Conservation (phyloP, 35 echinoderm and acorn worm genomes). For the Apostichopus parvimensis region DNA sequence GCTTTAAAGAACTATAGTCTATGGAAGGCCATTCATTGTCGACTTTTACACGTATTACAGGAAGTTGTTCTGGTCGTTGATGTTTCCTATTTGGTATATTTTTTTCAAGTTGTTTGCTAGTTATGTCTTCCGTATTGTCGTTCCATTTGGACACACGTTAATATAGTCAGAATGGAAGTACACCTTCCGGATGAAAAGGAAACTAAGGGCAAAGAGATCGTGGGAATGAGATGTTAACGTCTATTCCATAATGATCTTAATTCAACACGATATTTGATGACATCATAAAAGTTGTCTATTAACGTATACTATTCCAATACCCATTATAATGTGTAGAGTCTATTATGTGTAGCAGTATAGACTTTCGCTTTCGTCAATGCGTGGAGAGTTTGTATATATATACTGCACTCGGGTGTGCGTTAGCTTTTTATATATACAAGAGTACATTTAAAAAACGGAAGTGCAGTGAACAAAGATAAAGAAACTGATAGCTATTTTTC, state of each 20-base stretch:
- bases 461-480: no score
- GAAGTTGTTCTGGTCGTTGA: not conserved
- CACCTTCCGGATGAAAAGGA: conserved; percentile 31
- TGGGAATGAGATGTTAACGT: conserved; percentile 40
- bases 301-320: not conserved
- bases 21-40: not conserved
- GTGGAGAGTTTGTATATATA: not conserved
- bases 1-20: not conserved
- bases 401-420: not conserved
- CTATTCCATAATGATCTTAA: conserved; percentile 39
- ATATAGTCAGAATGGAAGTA: conserved; percentile 16
- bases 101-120: conserved; percentile 31
- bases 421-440: no score
- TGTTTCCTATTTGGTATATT: conserved; percentile 16
- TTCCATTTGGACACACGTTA: conserved; percentile 34
- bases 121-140: conserved; percentile 46
- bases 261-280: conserved; percentile 12
- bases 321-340: not conserved
- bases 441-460: no score
- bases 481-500: no score
- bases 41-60: not conserved
- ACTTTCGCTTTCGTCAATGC: not conserved
- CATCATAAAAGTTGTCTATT: not conserved
- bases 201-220: conserved; percentile 36
- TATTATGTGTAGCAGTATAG: not conserved